Conservation (phyloP, 2,888 invertebrate species). For the Eudasyphora cyanicolor region DNA sequence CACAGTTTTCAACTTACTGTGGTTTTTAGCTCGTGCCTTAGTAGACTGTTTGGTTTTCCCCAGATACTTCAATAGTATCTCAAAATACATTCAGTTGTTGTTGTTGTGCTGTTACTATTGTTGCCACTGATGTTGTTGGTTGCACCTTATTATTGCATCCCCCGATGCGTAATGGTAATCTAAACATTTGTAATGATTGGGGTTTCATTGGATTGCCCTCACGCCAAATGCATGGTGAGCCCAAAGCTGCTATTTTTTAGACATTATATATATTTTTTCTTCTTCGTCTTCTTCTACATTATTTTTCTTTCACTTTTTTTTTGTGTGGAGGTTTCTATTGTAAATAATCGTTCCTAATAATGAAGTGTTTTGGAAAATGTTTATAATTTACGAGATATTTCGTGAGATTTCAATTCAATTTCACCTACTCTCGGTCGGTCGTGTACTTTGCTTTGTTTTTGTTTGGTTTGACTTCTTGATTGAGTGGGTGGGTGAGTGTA, state of each 20-base stretch:
- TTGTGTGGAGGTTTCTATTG: not conserved
- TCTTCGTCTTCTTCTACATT: slow-evolving; percentile 21
- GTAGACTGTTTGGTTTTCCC: slow-evolving; percentile 51
- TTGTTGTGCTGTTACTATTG: slow-evolving; percentile 10
- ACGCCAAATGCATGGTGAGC: not conserved
- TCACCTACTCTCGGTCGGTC: not conserved
- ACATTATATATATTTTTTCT: not conserved
- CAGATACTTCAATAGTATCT: not conserved
- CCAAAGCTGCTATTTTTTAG: not conserved
- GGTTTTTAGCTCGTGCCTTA: slow-evolving; percentile 20
- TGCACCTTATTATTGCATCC: slow-evolving; percentile 50
- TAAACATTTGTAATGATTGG: slow-evolving; percentile 64
- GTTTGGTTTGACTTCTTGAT: not conserved
- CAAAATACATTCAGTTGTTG: not conserved
- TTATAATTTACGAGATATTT: slow-evolving; percentile 59
- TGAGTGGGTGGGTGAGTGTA: not conserved
- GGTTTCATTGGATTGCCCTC: slow-evolving; percentile 29
- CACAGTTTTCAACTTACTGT: not conserved
- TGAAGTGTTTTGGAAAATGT: slow-evolving; percentile 60
- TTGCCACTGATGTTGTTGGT: slow-evolving; percentile 6
- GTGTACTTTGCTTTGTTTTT: not conserved
- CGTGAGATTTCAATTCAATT: slow-evolving; percentile 19
- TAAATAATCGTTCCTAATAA: slow-evolving; percentile 52
- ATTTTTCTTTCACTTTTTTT: slow-evolving; percentile 35
- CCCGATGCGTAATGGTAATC: slow-evolving; percentile 64